Evolutionary conservation across 2,113 vertebrate species (phyloP), one percentile per base, ranked within the genome.

Genomic region (Sterna hirundo): DNA sequence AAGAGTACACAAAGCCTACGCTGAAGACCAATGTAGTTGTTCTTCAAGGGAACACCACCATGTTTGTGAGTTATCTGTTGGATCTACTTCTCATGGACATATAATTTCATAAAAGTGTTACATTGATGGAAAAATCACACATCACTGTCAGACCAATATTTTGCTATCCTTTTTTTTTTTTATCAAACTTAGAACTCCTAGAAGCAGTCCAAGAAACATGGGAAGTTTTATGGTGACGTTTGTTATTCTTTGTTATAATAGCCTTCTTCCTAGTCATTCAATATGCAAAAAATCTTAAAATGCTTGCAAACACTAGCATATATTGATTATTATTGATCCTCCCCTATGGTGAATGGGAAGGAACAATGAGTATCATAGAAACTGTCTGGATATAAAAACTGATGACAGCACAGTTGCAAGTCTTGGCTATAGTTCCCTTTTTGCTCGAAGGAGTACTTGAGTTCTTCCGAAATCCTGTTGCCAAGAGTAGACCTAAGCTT

Each of bases 401-500:
- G 65, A 82, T 86, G 60, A 86, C 74, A 80, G 79, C 83, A 81
- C 36, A 66, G 75, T 83, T 90, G 23, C 49, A 87, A 91, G 62
- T 44, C 75, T 90, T 96, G 87, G 86, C 88, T 52, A 7, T 65
- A 46, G 36, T 20, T 74, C 71, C 26, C 18, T 61, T 86, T 94
- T 86, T 93, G 69, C 75, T 96, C 93, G 88, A 90, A 94, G 84
- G 71, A 78, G 52, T 71, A 18, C 30, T 46, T 60, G 57, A 74
- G 25, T 49, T 83, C 85, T 68, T 72, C 57, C 2, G 19, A 87
- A 95, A 86, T 61, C 51, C 16, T 36, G 3, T 83, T 90, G 85
- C 87, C 92, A 93, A 93, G 54, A 95, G 89, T 85, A 95, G 75
- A 77, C 58, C 52, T 75, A 91, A 95, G 70, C 27, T 68, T 65